Evolutionary conservation across 1,140 invertebrate species (phyloP), one percentile per base, ranked within the genome.

Genomic region (Drosophila persimilis): DNA sequence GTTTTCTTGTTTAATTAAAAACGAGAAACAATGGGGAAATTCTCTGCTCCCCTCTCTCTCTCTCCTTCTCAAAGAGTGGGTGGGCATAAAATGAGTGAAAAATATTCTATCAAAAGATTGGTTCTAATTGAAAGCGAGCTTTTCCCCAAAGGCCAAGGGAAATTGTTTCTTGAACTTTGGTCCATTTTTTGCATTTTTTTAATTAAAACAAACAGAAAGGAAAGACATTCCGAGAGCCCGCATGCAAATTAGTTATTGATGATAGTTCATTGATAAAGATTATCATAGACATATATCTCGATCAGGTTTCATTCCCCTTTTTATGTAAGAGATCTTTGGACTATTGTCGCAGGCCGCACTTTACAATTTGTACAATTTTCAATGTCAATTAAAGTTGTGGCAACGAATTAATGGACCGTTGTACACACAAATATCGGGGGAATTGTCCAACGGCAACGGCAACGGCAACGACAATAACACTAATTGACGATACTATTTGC

Each of bases 341-440:
- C 73, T 13, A 39, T 39, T 11, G 35, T 67, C 59, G 78, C 74
- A 77, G 45, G 76, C 76, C 63, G 56, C 80, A 52, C 50, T 63
- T 60, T 64, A 61, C 76, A 73, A 74, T 80, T 81, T 63, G 54
- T 64, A 61, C 76, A 73, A 74, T 80, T 81, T 48, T 15, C 80
- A 85, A 85, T 80, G 80, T 85, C 81, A 86, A 85, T 85, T 77
- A 67, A 72, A 81, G 66, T 77, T 73, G 80, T 80, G 77, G 35
- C 35, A 74, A 80, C 45, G 52, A 66, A 77, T 81, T 86, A 85
- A 80, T 80, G 71, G 58, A 75, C 45, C 58, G 58, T 5, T 39
- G 35, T 39, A 39, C 35, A 13, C 71, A 75, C 52, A 60, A 44
- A 39, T 29, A 60, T 50, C 9, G 3, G 53, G 53, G 44, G 51